phyloP scores from a whole-genome alignment of 2,888 invertebrate species.

The Lithophane ornitopus region DNA sequence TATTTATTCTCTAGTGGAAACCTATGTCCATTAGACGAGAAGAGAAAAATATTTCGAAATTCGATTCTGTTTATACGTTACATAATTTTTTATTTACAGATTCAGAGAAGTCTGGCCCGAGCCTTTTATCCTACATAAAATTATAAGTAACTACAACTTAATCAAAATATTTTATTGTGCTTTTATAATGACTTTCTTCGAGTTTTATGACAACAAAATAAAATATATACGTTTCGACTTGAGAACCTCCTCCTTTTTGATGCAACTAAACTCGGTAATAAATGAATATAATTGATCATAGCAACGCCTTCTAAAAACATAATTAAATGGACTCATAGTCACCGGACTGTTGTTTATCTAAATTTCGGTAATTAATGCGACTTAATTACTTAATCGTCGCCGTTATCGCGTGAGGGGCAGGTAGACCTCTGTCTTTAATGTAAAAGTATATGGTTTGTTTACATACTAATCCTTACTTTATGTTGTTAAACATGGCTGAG shows the following conservation, averaged over 20 bases:
- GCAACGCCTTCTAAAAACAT: slow-evolving; percentile 7
- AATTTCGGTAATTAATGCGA: slow-evolving; percentile 20
- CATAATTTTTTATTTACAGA: neutral
- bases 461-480: neutral
- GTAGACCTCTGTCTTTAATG: too few species aligned
- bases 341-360: neutral
- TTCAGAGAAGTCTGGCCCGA: neutral
- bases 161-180: neutral
- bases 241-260: too few species aligned
- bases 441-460: neutral
- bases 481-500: neutral
- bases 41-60: neutral
- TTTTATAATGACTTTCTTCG: neutral
- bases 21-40: neutral
- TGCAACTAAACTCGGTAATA: neutral
- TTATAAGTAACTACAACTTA: too few species aligned
- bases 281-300: slow-evolving; percentile 2
- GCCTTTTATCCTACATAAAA: neutral
- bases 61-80: neutral
- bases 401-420: neutral
- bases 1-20: slow-evolving; percentile 5
- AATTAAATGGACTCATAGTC: neutral
- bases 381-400: slow-evolving; percentile 13
- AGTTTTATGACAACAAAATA: neutral
- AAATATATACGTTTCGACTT: too few species aligned